Evolutionary conservation across 2,113 vertebrate species (phyloP), one percentile per base, ranked within the genome.

Genomic region (Danionella cerebrum): DNA sequence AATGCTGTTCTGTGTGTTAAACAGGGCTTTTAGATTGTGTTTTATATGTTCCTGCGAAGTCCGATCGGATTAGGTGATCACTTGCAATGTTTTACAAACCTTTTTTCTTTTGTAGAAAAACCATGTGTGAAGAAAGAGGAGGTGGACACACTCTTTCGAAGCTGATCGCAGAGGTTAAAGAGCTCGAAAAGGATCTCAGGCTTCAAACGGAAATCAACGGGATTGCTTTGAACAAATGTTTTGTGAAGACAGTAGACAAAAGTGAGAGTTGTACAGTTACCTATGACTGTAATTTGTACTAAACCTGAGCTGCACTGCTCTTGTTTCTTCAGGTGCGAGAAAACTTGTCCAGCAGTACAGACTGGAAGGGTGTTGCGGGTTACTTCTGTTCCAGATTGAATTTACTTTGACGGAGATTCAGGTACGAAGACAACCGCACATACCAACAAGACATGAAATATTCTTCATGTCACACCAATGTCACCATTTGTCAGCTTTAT

Each of bases 351-450:
- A 79, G 48, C 90, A 78, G 71, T 58, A 92, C 67, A 87, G 70
- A 58, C 21, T 97, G 19, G 80, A 81, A 1, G 94, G 93, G 68
- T 80, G 57, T 48, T 94, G 92, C 75, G 70, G 65, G 27, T 82
- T 82, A 2, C 6, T 94, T 54, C 35, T 67, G 42, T 97, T 97
- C 83, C 85, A 91, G 7, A 41, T 96, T 59, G 91, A 96, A 80
- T 96, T 98, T 78, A 80, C 89, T 48, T 71, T 93, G 39, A 82
- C 88, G 38, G 87, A 94, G 77, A 72, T 76, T 36, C 82, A 84
- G 89, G 95, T 96, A 88, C 89, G n/a, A 25, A 1, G 14, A 8
- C 39, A 16, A 1, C n/a, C n/a, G n/a, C n/a, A n/a, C n/a, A n/a
- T 10, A 10, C 64, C 16, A 13, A 62, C 13, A 2, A n/a, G 4